These are phyloP conservation scores for Drosophila sp. DNA, from an alignment of 1,140 invertebrate genomes.

Conservation along the genomic window DNA sequence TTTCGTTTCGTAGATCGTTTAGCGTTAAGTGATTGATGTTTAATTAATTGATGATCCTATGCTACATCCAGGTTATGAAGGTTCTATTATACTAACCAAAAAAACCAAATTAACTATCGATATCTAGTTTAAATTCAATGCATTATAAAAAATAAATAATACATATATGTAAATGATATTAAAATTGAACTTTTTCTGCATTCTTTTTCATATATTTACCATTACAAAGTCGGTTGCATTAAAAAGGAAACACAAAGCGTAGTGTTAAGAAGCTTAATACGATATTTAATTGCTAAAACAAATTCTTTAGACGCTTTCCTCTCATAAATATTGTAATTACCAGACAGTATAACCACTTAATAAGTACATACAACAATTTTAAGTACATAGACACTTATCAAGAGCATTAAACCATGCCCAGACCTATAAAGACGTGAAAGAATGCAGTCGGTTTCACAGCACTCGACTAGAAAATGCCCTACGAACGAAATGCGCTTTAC, in stretches of 20 bases:
- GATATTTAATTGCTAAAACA: neutral
- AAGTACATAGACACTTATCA: slow-evolving; percentile 9
- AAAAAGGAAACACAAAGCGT: neutral
- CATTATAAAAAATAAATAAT: slow-evolving; percentile 43
- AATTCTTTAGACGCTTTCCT: neutral
- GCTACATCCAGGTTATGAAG: slow-evolving; percentile 32
- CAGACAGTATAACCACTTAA: slow-evolving; percentile 5
- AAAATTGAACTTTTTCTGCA: neutral
- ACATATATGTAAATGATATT: slow-evolving; percentile 18
- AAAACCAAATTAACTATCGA: slow-evolving; percentile 24
- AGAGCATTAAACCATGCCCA: slow-evolving; percentile 12
- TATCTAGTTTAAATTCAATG: slow-evolving; percentile 42
- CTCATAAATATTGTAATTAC: neutral
- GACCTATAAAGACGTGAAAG: slow-evolving; percentile 1
- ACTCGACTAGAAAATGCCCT: slow-evolving; percentile 8
- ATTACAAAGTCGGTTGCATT: no score
- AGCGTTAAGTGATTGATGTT: slow-evolving; percentile 54
- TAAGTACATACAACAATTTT: slow-evolving; percentile 2
- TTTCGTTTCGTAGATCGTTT: slow-evolving; percentile 60
- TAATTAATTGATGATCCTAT: slow-evolving; percentile 4
- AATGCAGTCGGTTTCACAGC: neutral
- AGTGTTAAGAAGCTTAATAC: no score
- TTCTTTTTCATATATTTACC: no score
- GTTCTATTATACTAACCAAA: slow-evolving; percentile 27
- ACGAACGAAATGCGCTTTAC: no score